phyloP scores from a whole-genome alignment of 2,888 invertebrate species.

The Spodoptera exigua region DNA sequence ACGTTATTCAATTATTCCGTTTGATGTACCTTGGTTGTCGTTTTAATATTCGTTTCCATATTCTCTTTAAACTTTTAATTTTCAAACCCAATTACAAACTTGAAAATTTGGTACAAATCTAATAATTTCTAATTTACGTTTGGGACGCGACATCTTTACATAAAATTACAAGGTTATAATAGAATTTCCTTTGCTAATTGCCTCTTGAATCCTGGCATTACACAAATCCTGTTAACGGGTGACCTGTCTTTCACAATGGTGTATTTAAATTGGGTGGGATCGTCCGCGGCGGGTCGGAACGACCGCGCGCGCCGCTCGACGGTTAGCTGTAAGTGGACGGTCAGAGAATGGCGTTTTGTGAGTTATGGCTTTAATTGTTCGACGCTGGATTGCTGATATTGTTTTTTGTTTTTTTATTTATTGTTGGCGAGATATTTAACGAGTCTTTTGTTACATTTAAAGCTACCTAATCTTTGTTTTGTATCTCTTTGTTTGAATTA shows the following conservation, averaged over 20 bases:
- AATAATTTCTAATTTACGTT: conserved; percentile 19
- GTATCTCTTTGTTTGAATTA: no score
- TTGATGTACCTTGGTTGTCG: not conserved
- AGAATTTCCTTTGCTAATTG: conserved; percentile 41
- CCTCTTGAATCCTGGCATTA: conserved; percentile 38
- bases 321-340: conserved; percentile 5
- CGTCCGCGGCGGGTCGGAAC: conserved; percentile 8
- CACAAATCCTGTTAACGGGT: conserved; percentile 43
- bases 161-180: conserved; percentile 39
- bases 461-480: no score
- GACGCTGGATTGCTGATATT: no score
- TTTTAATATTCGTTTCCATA: conserved; percentile 7
- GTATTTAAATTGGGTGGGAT: conserved; percentile 29
- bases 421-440: not conserved
- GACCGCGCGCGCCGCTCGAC: conserved; percentile 14
- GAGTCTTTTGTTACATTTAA: no score
- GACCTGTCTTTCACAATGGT: conserved; percentile 38
- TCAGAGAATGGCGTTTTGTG: not conserved
- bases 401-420: not conserved
- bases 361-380: conserved; percentile 4
- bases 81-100: conserved; percentile 19
- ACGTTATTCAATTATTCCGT: not conserved
- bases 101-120: conserved; percentile 24
- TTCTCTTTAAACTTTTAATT: conserved; percentile 11
- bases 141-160: conserved; percentile 19